Evolutionary conservation across 2,888 invertebrate species (phyloP), one percentile per base, ranked within the genome.

Genomic region (Blastobasis adustella): DNA sequence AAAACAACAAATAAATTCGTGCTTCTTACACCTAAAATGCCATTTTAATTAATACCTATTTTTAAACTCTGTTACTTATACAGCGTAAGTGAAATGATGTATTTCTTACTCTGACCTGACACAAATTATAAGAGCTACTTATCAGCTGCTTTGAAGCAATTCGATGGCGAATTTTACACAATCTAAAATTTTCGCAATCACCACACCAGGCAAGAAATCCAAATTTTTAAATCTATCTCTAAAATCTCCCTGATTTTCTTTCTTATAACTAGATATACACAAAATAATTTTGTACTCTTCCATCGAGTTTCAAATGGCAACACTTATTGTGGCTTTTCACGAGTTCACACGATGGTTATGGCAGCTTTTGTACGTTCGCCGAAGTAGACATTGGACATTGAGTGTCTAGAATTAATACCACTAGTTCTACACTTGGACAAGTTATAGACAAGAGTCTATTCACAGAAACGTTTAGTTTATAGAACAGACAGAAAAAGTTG

Each of bases 211-310:
- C 85, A 83, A 84, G 80, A 84, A 82, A 73, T 71, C 63, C 63
- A 72, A 47, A 45, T 73, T 76, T 75, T 79, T 37, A 47, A 47
- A 76, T 67, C 82, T 84, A 80, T 77, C 63, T 66, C 81, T 83
- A 86, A 66, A 81, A 73, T 76, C 86, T 86, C 86, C 88, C 87
- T 87, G 87, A 87, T 87, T 87, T 82, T 81, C 77, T 81, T 73
- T 79, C 87, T 88, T 87, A 87, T 57, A 71, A 70, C 82, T 84
- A 83, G 80, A 74, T 87, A 85, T 88, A 84, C 84, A 86, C 83
- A 86, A 88, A 86, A 87, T 86, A 87, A 85, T 87, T 86, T 88
- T 88, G 88, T 87, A 88, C 88, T 88, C 87, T 85, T 75, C 67
- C 71, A 79, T 80, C 82, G 85, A 87, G 84, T 82, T 82, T 79